These are phyloP conservation scores for Suricata suricatta DNA, from an alignment of 2,113 vertebrate genomes.

Conservation along the genomic window DNA sequence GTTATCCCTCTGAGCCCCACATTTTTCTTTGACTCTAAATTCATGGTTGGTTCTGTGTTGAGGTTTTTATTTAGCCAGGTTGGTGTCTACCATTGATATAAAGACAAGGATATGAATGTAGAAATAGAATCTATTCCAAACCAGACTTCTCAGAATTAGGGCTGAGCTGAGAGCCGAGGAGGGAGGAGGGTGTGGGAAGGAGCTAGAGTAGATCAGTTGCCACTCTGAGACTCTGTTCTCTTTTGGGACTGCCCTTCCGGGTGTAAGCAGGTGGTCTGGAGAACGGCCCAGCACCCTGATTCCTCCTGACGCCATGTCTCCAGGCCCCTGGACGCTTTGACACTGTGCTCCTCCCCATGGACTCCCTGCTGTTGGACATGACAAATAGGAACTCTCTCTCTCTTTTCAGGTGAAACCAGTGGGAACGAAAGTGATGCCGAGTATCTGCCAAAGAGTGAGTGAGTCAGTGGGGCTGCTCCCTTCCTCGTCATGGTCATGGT, in stretches of 20 bases:
- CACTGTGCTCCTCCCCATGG: neutral
- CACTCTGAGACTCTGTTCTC: neutral
- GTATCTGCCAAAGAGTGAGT: slow-evolving; percentile 93
- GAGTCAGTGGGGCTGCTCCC: slow-evolving; percentile 82
- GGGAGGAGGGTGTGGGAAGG: neutral
- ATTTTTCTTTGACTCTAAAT: neutral
- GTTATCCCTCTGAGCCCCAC: neutral
- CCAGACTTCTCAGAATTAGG: neutral
- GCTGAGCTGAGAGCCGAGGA: neutral
- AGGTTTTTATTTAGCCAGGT: neutral
- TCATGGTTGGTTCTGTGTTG: neutral
- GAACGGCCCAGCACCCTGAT: neutral
- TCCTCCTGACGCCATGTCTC: neutral
- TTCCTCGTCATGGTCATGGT: neutral
- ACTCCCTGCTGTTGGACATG: neutral
- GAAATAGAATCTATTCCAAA: neutral
- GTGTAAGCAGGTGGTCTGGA: neutral
- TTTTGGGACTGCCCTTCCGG: neutral
- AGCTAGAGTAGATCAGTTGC: neutral
- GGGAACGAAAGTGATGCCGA: slow-evolving; percentile 96
- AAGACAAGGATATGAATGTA: neutral
- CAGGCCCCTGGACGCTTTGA: neutral
- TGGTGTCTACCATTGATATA: neutral
- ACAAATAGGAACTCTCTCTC: slow-evolving; percentile 65
- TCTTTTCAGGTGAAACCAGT: slow-evolving; percentile 93